A percentile compares a stretch with the other conserved stretches of the same genome.
Evolutionary conservation across 2,888 invertebrate species (phyloP).

Genomic region (Morpho helenor): DNA sequence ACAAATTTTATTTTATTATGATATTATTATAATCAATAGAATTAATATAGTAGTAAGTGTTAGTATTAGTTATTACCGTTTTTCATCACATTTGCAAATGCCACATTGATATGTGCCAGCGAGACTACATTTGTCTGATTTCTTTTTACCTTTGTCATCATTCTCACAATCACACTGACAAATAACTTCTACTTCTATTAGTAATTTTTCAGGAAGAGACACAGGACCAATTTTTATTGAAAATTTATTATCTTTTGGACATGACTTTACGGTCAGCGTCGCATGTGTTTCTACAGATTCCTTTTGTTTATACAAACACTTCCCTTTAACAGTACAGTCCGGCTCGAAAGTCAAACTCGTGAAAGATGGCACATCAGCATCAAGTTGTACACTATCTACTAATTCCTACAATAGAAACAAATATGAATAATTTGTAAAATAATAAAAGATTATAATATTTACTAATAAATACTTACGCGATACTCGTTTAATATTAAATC

Average conservation of each 20-base stretch:
- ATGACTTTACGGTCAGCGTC: conserved; percentile 38
- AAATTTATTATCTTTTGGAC: conserved; percentile 29
- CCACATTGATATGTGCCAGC: conserved; percentile 81
- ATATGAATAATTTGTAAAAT: neutral
- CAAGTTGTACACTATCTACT: conserved; percentile 32
- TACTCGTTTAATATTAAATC: conserved; percentile 84
- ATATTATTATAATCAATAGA: too few relatives aligned
- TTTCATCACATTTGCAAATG: conserved; percentile 78
- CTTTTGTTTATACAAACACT: conserved; percentile 38
- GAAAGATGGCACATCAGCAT: conserved; percentile 30
- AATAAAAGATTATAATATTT: neutral
- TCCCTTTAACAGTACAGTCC: conserved; percentile 34
- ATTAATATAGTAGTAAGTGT: too few relatives aligned
- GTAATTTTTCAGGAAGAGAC: conserved; percentile 83
- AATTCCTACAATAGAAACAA: conserved; percentile 37
- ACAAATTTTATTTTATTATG: too few relatives aligned
- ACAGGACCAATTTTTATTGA: conserved; percentile 62
- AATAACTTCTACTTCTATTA: conserved; percentile 82
- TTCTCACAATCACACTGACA: conserved; percentile 88
- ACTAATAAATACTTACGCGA: conserved; percentile 61
- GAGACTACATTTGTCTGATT: conserved; percentile 54
- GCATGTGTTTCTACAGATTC: conserved; percentile 37
- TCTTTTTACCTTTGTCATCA: conserved; percentile 37
- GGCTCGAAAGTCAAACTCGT: conserved; percentile 40
- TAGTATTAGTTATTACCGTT: conserved; percentile 38